These are phyloP conservation scores for Rhaphigaster nebulosa DNA, from an alignment of 2,888 invertebrate species.

Conservation along the genomic window DNA sequence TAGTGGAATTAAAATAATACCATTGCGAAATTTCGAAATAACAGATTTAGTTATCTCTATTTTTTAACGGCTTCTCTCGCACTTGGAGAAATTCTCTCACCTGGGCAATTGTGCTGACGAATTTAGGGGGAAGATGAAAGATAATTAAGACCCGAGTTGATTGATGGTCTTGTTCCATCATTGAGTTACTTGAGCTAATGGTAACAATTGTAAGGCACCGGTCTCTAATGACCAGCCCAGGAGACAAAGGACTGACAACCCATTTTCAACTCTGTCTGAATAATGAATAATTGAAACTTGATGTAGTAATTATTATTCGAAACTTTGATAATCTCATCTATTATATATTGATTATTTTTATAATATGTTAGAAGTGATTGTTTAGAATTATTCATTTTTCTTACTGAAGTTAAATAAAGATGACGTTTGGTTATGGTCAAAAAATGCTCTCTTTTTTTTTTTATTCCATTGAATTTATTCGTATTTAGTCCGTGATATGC, in stretches of 20 bases:
- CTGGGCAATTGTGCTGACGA: not conserved
- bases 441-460: too few relatives aligned
- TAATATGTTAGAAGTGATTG: not conserved
- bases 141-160: not conserved
- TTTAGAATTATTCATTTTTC: not conserved
- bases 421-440: too few relatives aligned
- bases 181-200: slow-evolving; percentile 1
- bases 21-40: not conserved
- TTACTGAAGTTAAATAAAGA: too few relatives aligned
- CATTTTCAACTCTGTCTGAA: not conserved
- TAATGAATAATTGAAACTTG: slow-evolving; percentile 7
- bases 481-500: too few relatives aligned
- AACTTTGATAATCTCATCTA: not conserved
- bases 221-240: not conserved
- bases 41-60: not conserved
- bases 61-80: not conserved
- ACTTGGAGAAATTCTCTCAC: not conserved
- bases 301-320: not conserved
- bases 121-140: not conserved
- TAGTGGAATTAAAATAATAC: not conserved
- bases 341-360: not conserved
- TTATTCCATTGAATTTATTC: too few relatives aligned
- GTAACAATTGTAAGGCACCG: slow-evolving; percentile 17
- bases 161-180: not conserved
- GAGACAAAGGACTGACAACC: not conserved